phyloP scores from a whole-genome alignment of 2,888 invertebrate species.

The Meandrusa payeni region DNA sequence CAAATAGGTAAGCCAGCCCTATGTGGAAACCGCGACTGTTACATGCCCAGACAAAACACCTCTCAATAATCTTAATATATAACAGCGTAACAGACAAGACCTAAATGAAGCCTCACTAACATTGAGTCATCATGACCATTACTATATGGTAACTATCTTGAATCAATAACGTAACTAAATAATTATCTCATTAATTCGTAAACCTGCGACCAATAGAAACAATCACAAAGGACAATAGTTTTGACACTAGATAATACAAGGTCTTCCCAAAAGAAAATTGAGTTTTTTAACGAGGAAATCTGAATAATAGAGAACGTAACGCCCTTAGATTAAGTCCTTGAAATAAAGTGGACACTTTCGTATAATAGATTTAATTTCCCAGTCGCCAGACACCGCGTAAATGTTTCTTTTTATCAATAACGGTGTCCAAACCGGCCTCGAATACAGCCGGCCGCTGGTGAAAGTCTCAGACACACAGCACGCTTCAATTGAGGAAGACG shows the following conservation, averaged over 20 bases:
- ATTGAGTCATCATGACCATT: conserved; percentile 15
- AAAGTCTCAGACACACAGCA: conserved; percentile 72
- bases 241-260: too few relatives aligned
- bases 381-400: conserved; percentile 46
- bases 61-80: not conserved
- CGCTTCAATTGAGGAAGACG: conserved; percentile 60
- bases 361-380: conserved; percentile 32
- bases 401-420: conserved; percentile 65
- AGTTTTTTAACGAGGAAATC: conserved; percentile 19
- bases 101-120: not conserved
- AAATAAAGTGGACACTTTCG: conserved; percentile 22
- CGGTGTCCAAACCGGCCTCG: conserved; percentile 67
- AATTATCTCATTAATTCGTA: conserved; percentile 11
- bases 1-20: too few relatives aligned
- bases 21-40: too few relatives aligned
- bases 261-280: too few relatives aligned
- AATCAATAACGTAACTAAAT: conserved; percentile 20
- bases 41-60: too few relatives aligned
- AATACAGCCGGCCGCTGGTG: conserved; percentile 60
- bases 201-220: conserved; percentile 4
- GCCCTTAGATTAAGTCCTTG: conserved; percentile 19
- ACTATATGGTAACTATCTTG: conserved; percentile 25
- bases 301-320: conserved; percentile 20
- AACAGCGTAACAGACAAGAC: not conserved
- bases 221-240: conserved; percentile 16